phyloP scores from a whole-genome alignment of 2,888 invertebrate genomes.

The Ectemnius continuus region DNA sequence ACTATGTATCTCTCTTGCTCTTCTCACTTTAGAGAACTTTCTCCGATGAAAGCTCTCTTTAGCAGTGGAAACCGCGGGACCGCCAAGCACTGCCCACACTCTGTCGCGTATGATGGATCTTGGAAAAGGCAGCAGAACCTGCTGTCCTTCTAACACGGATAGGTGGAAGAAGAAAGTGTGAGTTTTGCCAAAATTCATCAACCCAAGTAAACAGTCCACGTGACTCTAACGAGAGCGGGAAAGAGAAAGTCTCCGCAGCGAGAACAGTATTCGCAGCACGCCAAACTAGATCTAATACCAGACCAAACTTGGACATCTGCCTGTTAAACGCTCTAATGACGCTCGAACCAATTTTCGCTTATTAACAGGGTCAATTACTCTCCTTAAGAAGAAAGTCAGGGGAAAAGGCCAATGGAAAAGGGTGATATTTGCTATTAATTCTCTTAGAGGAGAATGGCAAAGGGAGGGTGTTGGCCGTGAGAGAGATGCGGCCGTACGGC shows the following conservation, averaged over 20 bases:
- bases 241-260: neutral
- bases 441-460: too few species aligned
- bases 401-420: too few species aligned
- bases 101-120: neutral
- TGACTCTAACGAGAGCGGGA: neutral
- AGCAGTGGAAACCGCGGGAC: neutral
- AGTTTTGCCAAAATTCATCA: neutral
- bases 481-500: too few species aligned
- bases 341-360: too few species aligned
- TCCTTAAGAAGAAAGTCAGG: too few species aligned
- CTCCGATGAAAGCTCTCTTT: constrained; percentile 34
- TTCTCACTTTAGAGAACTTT: constrained; percentile 37
- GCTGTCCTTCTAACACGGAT: neutral
- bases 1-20: constrained; percentile 24
- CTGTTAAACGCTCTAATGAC: too few species aligned
- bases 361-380: too few species aligned
- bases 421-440: too few species aligned
- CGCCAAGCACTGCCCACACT: neutral
- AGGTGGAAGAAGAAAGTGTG: neutral
- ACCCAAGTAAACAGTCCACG: too few species aligned
- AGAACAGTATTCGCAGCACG: neutral
- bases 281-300: too few species aligned
- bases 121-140: neutral
- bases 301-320: too few species aligned
- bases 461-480: too few species aligned